A percentile compares a stretch with the other conserved stretches of the same genome.
Conservation (phyloP, 1,140 invertebrate species). For the Homalodisca vitripennis region DNA sequence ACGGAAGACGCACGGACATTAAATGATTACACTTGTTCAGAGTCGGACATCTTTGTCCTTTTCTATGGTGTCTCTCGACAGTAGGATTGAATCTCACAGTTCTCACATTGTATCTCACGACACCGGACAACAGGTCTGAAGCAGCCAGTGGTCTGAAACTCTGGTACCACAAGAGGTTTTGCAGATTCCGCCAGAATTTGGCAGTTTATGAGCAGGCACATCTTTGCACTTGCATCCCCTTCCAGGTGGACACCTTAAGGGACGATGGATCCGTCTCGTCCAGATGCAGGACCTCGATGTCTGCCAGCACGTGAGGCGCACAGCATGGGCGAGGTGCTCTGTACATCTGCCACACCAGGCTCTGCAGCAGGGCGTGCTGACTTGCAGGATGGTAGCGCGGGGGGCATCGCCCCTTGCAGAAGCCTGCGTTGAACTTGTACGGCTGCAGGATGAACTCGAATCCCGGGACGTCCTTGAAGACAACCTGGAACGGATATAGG, state of each 20-base stretch:
- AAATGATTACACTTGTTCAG: no score
- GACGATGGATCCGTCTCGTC: slow-evolving; percentile 61
- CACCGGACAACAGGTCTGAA: no score
- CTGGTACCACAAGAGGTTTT: no score
- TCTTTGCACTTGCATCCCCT: slow-evolving; percentile 68
- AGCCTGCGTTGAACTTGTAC: slow-evolving; percentile 68
- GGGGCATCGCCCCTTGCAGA: slow-evolving; percentile 69
- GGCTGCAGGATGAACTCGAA: slow-evolving; percentile 71
- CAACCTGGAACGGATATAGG: no score
- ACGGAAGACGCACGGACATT: no score
- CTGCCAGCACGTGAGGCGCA: slow-evolving; percentile 65
- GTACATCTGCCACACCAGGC: slow-evolving; percentile 60
- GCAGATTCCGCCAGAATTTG: no score
- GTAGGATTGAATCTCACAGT: no score
- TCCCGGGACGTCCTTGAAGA: slow-evolving; percentile 63
- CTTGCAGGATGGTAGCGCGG: slow-evolving; percentile 66
- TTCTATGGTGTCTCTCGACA: no score
- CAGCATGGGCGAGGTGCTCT: slow-evolving; percentile 67
- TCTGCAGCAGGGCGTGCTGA: slow-evolving; percentile 71
- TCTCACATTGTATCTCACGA: no score
- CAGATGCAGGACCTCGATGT: slow-evolving; percentile 65
- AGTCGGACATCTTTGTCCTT: no score
- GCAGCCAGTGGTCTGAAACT: no score
- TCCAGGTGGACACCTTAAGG: slow-evolving; percentile 68
- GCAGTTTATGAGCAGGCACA: slow-evolving; percentile 60